phyloP scores from a whole-genome alignment of 2,797 vertebrate species.

The Ateles fusciceps region DNA sequence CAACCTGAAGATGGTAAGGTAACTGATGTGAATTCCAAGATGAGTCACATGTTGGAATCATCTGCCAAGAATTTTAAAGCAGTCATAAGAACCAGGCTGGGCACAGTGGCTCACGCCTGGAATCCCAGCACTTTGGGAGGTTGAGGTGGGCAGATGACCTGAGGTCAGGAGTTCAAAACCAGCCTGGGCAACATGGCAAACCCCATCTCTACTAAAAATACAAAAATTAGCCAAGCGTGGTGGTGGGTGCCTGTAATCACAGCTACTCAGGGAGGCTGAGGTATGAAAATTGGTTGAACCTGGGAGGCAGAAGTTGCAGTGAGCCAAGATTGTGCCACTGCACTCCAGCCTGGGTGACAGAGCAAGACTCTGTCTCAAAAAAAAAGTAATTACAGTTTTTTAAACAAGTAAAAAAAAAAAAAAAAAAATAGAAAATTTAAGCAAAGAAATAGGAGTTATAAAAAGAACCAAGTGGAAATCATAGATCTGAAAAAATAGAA shows the following conservation, averaged over 20 bases:
- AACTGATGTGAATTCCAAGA: neutral
- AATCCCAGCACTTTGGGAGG: neutral
- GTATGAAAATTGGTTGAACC: neutral
- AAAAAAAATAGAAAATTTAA: neutral
- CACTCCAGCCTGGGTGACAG: neutral
- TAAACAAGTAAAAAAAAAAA: too few species aligned
- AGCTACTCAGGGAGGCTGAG: neutral
- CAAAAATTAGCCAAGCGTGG: neutral
- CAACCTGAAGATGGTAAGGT: neutral
- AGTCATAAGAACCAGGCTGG: neutral
- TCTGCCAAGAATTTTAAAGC: neutral
- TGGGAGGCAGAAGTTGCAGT: neutral
- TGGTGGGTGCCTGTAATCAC: too few species aligned
- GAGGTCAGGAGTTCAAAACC: neutral
- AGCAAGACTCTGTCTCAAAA: neutral
- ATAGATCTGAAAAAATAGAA: neutral
- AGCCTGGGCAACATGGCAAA: neutral
- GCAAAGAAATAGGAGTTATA: neutral
- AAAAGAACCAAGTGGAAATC: neutral
- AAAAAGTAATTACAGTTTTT: neutral
- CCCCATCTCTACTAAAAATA: neutral
- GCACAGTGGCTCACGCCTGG: rapidly evolving
- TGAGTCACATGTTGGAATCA: neutral
- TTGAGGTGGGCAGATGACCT: neutral
- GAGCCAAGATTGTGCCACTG: neutral